A percentile compares a stretch with the other conserved stretches of the same genome.
phyloP scores from a whole-genome alignment of 2,888 invertebrate genomes.

The Plebejus melissa region DNA sequence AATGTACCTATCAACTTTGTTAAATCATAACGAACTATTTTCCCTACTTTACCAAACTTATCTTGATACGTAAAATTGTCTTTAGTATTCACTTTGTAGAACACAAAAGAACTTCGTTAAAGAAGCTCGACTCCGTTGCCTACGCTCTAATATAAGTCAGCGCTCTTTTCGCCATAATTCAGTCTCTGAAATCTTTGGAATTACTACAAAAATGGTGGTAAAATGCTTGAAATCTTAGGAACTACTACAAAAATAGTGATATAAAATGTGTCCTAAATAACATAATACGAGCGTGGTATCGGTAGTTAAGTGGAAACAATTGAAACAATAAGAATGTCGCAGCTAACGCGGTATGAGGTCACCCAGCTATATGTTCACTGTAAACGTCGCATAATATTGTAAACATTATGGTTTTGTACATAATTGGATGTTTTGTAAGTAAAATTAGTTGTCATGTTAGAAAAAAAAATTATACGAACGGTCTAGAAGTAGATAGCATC shows the following conservation, averaged over 20 bases:
- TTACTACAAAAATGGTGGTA: not conserved
- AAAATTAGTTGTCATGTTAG: not conserved
- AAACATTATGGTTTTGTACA: not conserved
- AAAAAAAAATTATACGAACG: too few relatives aligned
- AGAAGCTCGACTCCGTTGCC: too few relatives aligned
- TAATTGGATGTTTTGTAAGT: not conserved
- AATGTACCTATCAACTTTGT: not conserved
- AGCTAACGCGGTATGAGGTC: constrained; percentile 2
- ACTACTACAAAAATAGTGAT: not conserved
- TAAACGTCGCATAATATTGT: not conserved
- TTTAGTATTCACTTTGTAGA: too few relatives aligned
- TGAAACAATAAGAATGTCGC: constrained; percentile 8
- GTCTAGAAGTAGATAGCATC: too few relatives aligned
- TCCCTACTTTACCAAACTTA: too few relatives aligned
- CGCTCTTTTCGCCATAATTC: not conserved
- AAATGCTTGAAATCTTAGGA: not conserved
- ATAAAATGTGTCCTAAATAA: not conserved
- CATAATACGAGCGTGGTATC: constrained; percentile 3
- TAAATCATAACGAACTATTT: too few relatives aligned
- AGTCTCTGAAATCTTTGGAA: not conserved
- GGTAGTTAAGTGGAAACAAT: constrained; percentile 25
- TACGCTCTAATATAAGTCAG: not conserved
- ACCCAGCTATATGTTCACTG: not conserved
- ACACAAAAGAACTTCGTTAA: too few relatives aligned
- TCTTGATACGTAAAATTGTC: too few relatives aligned